Evolutionary conservation across 2,113 vertebrate species (phyloP).

Genomic region (Ammodytes marinus): DNA sequence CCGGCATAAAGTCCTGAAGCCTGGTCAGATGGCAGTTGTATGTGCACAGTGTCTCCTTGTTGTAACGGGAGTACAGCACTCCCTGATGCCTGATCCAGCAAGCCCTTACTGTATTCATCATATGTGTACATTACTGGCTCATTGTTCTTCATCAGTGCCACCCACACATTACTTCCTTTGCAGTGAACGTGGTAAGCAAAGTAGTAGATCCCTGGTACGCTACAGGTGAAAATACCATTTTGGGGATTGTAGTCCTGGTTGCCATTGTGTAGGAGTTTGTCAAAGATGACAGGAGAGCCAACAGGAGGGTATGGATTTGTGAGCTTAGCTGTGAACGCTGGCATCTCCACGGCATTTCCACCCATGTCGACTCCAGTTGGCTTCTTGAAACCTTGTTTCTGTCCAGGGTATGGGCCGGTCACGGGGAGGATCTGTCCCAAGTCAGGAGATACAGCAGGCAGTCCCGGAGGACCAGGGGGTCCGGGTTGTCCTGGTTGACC

Average conservation of each 20-base stretch:
- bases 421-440: slow-evolving; percentile 89
- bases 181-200: slow-evolving; percentile 97
- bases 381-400: slow-evolving; percentile 88
- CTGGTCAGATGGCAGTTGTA: slow-evolving; percentile 97
- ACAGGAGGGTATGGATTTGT: slow-evolving; percentile 94
- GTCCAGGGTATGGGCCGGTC: slow-evolving; percentile 82
- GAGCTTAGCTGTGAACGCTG: slow-evolving; percentile 93
- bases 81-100: slow-evolving; percentile 96
- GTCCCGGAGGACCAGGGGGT: slow-evolving; percentile 83
- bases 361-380: slow-evolving; percentile 78
- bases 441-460: slow-evolving; percentile 82
- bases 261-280: slow-evolving; percentile 95
- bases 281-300: slow-evolving; percentile 93
- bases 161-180: slow-evolving; percentile 97
- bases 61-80: slow-evolving; percentile 92
- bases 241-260: slow-evolving; percentile 97
- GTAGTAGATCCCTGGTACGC: slow-evolving; percentile 95
- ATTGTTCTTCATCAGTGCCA: slow-evolving; percentile 96
- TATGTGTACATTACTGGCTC: slow-evolving; percentile 98
- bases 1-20: slow-evolving; percentile 96
- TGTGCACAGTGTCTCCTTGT: slow-evolving; percentile 91
- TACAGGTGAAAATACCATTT: slow-evolving; percentile 95
- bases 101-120: slow-evolving; percentile 97
- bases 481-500: slow-evolving; percentile 81
- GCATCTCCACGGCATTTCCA: slow-evolving; percentile 87